A percentile compares a stretch with the other conserved stretches of the same genome.
Conservation (phyloP, 2,113 vertebrate species). For the Xenopus tropicalis region DNA sequence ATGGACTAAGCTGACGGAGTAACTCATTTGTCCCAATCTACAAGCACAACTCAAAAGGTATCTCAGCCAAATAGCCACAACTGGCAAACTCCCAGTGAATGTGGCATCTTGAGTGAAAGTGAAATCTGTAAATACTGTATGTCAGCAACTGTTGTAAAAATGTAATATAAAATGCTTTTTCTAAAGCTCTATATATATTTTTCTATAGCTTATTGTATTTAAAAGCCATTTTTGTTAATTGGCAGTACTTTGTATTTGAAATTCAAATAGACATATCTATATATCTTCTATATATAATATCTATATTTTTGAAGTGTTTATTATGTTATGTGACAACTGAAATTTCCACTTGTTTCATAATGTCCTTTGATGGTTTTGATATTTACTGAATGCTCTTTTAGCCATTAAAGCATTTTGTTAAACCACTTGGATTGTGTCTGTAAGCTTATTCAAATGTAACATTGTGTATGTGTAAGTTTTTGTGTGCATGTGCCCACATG, state of each 20-base stretch:
- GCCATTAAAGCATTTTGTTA: constrained; percentile 38
- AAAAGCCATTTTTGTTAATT: constrained; percentile 34
- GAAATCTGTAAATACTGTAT: not conserved
- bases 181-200: constrained; percentile 37
- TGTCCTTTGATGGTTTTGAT: constrained; percentile 30
- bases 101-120: constrained; percentile 5
- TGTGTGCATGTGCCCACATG: too few species aligned
- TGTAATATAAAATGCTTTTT: constrained; percentile 42
- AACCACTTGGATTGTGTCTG: constrained; percentile 4
- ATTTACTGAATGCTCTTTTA: constrained; percentile 22
- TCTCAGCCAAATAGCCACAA: constrained; percentile 13
- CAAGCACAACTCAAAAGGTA: constrained; percentile 4
- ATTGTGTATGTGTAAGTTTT: too few species aligned
- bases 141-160: constrained; percentile 36
- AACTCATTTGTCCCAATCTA: not conserved
- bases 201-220: constrained; percentile 47
- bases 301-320: constrained; percentile 40
- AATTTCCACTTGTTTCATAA: constrained; percentile 23
- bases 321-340: not conserved
- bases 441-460: too few species aligned
- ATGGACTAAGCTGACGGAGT: constrained; percentile 4
- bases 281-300: constrained; percentile 39
- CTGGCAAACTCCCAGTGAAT: constrained; percentile 18
- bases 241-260: constrained; percentile 42
- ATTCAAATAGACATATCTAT: constrained; percentile 40